phyloP scores from a whole-genome alignment of 2,113 vertebrate species.

The Pedetes capensis region DNA sequence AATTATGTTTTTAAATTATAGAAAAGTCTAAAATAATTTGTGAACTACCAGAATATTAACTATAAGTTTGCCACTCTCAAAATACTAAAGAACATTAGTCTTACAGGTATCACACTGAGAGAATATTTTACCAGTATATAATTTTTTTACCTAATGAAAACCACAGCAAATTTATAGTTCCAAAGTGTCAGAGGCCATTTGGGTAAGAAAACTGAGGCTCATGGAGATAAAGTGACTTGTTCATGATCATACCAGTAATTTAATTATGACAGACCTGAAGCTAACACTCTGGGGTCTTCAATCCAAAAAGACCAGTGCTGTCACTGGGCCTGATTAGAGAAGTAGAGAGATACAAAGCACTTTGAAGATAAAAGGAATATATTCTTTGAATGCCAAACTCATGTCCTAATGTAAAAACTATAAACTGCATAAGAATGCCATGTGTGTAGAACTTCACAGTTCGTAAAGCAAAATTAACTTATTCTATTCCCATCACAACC shows the following conservation, averaged over 20 bases:
- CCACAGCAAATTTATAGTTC: neutral
- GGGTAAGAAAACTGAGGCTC: neutral
- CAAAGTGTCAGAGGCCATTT: neutral
- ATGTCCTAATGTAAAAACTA: neutral
- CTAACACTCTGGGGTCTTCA: neutral
- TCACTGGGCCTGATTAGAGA: neutral
- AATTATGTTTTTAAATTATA: neutral
- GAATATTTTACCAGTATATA: neutral
- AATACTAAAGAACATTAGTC: neutral
- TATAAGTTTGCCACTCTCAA: neutral
- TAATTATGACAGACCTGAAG: neutral
- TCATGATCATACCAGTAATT: neutral
- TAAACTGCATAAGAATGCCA: neutral
- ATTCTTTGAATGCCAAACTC: neutral
- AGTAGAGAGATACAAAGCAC: neutral
- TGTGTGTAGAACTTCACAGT: neutral
- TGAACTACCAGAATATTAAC: neutral
- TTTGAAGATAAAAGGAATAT: neutral
- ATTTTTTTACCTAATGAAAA: slow-evolving; percentile 23
- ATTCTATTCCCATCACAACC: neutral
- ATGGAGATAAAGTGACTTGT: neutral
- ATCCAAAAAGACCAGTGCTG: neutral
- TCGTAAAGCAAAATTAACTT: neutral
- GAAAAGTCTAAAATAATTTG: neutral
- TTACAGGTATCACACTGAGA: neutral